These are phyloP conservation scores for Malurus cyaneus DNA, from an alignment of 2,113 vertebrate genomes.

Conservation along the genomic window DNA sequence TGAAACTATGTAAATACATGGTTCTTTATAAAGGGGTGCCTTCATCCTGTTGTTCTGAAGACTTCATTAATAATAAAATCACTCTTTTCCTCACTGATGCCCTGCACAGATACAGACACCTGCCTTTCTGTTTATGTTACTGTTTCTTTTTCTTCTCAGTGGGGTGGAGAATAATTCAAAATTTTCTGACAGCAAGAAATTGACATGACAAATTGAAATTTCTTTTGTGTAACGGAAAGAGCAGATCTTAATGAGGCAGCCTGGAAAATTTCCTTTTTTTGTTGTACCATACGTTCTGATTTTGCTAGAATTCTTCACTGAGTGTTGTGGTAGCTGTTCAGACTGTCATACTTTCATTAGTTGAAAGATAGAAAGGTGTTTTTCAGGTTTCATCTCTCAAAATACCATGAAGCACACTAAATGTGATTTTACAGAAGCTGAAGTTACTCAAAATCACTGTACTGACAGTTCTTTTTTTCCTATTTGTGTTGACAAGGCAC, in stretches of 20 bases:
- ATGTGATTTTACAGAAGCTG: neutral
- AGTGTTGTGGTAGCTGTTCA: neutral
- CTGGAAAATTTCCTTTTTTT: neutral
- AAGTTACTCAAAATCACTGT: neutral
- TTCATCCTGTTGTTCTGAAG: neutral
- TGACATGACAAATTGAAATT: neutral
- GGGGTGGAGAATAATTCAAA: neutral
- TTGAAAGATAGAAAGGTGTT: neutral
- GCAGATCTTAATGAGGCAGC: neutral
- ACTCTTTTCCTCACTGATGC: neutral
- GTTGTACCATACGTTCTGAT: neutral
- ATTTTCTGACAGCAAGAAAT: neutral
- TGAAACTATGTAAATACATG: neutral
- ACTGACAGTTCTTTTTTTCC: neutral
- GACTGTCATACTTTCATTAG: neutral
- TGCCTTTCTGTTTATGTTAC: neutral
- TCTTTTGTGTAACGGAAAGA: neutral
- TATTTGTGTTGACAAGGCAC: neutral
- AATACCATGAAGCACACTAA: neutral
- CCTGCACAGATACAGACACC: neutral
- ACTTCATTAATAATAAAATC: neutral
- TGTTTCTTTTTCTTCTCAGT: neutral
- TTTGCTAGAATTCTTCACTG: neutral
- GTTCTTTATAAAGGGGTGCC: neutral
- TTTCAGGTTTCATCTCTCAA: neutral